Base-by-base conservation (phyloP, 2,888 invertebrate genomes). In the Sinohyriopsis cumingii region DNA sequence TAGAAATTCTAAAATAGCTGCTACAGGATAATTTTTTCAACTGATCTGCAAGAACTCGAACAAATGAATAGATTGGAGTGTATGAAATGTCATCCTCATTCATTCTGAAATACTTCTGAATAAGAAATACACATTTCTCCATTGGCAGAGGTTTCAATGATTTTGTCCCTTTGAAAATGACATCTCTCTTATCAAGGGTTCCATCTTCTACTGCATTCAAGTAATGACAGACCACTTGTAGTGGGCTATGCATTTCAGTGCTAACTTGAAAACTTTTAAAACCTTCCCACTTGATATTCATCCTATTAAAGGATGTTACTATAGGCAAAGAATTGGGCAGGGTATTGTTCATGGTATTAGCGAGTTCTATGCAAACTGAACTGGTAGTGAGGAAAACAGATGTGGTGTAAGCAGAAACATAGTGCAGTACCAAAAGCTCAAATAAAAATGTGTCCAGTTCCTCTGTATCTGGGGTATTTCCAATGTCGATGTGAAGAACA, bases 41-140 rank as follows among this genome's bases (percentile, higher is more conserved):
- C 65, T 84, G 82, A 67, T 83, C 82, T n/a, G 82, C 76, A 45
- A 83, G 71, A n/a, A 83, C 78, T 65, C 76, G 69, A 1, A 83
- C 12, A 59, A 81, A 81, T 19, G 71, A 75, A 24, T 78, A 68
- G 5, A 83, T 65, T 53, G 76, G 55, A 25, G 78, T 68, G 62
- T 73, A 84, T 18, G 84, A 79, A 57, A 77, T 59, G 28, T 70
- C 71, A 15, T 59, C 55, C 3, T 63, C 64, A 9, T 59, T 61
- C n/a, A 62, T 61, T 12, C 63, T 56, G 22, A 81, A 74, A 64
- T 78, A 65, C 25, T 75, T 73, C 22, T 63, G 59, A 15, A 83
- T 69, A 9, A 82, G 55, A 7, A 28, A 5, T 53, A 59, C 71
- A 60, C 82, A 83, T 12, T 33, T 25, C 7, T 61, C 28, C 53